A percentile compares a stretch with the other conserved stretches of the same genome.
Conservation (phyloP, 2,888 invertebrate genomes). For the Dynastes grantii region DNA sequence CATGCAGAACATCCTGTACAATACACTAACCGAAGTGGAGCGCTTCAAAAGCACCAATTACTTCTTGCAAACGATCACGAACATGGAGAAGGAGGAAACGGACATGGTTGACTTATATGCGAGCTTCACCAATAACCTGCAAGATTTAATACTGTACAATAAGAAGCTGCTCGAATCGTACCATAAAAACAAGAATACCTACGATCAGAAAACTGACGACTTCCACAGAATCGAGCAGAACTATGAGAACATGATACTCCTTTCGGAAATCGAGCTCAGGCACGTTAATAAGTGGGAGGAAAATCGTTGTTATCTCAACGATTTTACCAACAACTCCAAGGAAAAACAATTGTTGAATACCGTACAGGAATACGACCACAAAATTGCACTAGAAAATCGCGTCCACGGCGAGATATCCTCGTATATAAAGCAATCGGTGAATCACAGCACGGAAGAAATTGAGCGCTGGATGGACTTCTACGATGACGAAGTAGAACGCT, state of each 20-base stretch:
- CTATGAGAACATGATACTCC: slow-evolving; percentile 18
- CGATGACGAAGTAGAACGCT: slow-evolving; percentile 65
- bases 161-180: not conserved
- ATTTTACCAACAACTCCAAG: slow-evolving; percentile 60
- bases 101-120: not conserved
- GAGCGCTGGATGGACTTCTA: slow-evolving; percentile 67
- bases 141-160: not conserved
- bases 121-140: slow-evolving; percentile 12
- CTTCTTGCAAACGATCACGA: not conserved
- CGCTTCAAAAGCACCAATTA: too few relatives aligned
- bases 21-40: not conserved
- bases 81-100: not conserved
- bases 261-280: slow-evolving; percentile 53
- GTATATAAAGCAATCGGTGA: slow-evolving; percentile 59
- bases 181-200: not conserved
- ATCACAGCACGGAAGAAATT: slow-evolving; percentile 58
- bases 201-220: not conserved
- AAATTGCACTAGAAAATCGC: slow-evolving; percentile 66
- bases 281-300: slow-evolving; percentile 64
- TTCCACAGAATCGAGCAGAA: not conserved
- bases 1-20: slow-evolving; percentile 12
- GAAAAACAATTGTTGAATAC: slow-evolving; percentile 60
- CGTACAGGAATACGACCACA: slow-evolving; percentile 61
- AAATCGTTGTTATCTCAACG: slow-evolving; percentile 66
- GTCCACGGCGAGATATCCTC: slow-evolving; percentile 64